A percentile compares a stretch with the other conserved stretches of the same genome.
These are phyloP conservation scores for Botia almorhae DNA, from an alignment of 2,797 vertebrate species.

Conservation along the genomic window DNA sequence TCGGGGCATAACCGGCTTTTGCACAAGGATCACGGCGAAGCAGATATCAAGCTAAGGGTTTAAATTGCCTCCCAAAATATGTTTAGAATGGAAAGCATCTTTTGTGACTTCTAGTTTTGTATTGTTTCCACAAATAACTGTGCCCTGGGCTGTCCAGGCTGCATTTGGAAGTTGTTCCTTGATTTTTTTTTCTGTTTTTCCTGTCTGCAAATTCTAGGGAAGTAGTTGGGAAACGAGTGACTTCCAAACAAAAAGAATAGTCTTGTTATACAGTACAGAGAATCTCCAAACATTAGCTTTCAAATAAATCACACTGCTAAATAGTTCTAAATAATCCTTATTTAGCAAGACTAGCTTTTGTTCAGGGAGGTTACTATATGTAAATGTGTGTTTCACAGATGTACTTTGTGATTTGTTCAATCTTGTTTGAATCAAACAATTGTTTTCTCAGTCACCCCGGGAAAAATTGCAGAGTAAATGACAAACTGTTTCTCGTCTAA, in stretches of 20 bases:
- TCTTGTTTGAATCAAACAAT: neutral
- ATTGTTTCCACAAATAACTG: neutral
- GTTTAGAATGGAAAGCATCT: conserved; percentile 23
- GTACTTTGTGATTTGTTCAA: neutral
- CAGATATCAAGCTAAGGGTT: conserved; percentile 42
- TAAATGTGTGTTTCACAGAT: too few species aligned
- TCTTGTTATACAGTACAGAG: too few species aligned
- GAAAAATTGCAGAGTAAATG: neutral
- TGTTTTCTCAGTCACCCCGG: neutral
- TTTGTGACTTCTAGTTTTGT: neutral
- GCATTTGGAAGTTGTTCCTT: neutral
- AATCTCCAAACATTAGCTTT: too few species aligned
- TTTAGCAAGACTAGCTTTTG: too few species aligned
- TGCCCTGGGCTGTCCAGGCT: neutral
- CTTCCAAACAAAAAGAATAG: too few species aligned
- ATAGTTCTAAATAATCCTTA: too few species aligned
- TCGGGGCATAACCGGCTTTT: conserved; percentile 18
- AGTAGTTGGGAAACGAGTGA: too few species aligned
- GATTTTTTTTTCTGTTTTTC: neutral
- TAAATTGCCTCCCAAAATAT: conserved; percentile 21
- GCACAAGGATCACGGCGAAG: conserved; percentile 24
- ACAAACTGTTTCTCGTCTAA: neutral
- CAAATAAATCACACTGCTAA: too few species aligned
- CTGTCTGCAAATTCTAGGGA: neutral
- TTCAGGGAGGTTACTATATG: too few species aligned